phyloP scores from a whole-genome alignment of 2,888 invertebrate genomes.

The Catocala sponsa region DNA sequence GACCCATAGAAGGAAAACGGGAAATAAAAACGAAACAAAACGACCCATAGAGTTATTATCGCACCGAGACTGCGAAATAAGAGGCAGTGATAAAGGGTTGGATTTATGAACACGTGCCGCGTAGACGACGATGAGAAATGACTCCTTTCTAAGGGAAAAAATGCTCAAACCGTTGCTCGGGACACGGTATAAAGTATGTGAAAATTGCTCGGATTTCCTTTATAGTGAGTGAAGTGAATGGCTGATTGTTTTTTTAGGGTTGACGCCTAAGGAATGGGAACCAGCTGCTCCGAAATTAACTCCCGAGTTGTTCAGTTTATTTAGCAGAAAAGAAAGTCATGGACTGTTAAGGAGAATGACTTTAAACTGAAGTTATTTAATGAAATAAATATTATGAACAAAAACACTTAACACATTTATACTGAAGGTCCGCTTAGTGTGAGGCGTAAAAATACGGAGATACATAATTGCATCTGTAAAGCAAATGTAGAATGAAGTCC shows the following conservation, averaged over 20 bases:
- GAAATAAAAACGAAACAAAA: slow-evolving; percentile 62
- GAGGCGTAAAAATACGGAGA: too few species aligned
- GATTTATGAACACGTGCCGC: slow-evolving; percentile 68
- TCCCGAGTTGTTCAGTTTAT: slow-evolving; percentile 39
- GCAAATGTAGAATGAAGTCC: too few species aligned
- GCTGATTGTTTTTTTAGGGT: slow-evolving; percentile 54
- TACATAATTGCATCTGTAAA: too few species aligned
- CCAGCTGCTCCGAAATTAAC: slow-evolving; percentile 50
- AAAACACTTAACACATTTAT: too few species aligned
- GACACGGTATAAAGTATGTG: slow-evolving; percentile 55
- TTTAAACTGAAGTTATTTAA: not conserved
- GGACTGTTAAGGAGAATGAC: slow-evolving; percentile 10
- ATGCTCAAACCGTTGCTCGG: slow-evolving; percentile 41
- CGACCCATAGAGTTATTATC: slow-evolving; percentile 72
- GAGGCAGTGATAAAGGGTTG: slow-evolving; percentile 74
- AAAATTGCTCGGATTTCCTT: slow-evolving; percentile 55
- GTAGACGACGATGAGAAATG: slow-evolving; percentile 66
- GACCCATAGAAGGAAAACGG: slow-evolving; percentile 34
- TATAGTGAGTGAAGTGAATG: slow-evolving; percentile 48
- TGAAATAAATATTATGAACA: too few species aligned
- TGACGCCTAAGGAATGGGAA: slow-evolving; percentile 47
- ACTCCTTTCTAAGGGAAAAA: slow-evolving; percentile 51
- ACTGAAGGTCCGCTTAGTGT: too few species aligned
- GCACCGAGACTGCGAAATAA: slow-evolving; percentile 63
- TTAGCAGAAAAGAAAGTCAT: slow-evolving; percentile 35